phyloP scores from a whole-genome alignment of 2,113 vertebrate species.

The Aythya baeri region DNA sequence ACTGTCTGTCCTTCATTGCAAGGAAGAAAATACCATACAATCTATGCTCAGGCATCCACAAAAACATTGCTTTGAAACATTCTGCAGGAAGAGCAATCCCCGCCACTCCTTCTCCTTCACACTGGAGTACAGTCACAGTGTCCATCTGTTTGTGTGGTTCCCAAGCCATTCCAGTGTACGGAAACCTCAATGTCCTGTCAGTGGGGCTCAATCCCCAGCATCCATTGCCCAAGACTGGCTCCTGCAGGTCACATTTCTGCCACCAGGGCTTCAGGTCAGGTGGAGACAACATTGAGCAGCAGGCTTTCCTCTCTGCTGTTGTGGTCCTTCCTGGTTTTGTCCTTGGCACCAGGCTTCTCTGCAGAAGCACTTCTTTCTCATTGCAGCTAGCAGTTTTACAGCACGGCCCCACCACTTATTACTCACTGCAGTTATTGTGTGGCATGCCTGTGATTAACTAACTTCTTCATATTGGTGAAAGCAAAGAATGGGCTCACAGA shows the following conservation, averaged over 20 bases:
- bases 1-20: not conserved
- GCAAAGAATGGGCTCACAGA: not conserved
- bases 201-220: not conserved
- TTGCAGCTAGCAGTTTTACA: not conserved
- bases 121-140: not conserved
- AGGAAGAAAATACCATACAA: not conserved
- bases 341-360: not conserved
- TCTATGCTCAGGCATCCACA: not conserved
- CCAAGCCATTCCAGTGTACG: not conserved
- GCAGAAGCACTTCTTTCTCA: not conserved
- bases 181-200: not conserved
- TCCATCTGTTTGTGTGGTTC: rapidly evolving
- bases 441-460: not conserved
- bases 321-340: not conserved
- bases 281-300: not conserved
- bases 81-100: not conserved
- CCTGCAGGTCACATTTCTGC: not conserved
- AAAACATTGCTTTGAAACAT: not conserved
- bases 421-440: not conserved
- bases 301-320: not conserved
- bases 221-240: not conserved
- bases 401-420: not conserved
- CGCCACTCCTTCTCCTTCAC: not conserved
- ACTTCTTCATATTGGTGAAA: not conserved
- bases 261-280: not conserved